Evolutionary conservation across 2,888 invertebrate genomes (phyloP).

Genomic region (Brenthis ino): DNA sequence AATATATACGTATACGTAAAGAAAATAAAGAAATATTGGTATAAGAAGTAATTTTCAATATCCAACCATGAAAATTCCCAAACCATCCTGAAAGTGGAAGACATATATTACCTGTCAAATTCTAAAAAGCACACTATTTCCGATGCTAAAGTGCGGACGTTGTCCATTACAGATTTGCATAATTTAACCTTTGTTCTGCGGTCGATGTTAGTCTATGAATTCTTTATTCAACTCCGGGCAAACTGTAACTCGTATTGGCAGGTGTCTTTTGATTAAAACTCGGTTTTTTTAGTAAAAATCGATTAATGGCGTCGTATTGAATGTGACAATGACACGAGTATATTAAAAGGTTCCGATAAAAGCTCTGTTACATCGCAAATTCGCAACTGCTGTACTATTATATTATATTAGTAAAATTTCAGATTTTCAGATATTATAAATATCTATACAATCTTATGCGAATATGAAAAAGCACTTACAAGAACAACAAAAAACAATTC

Average conservation of each 20-base stretch:
- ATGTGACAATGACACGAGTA: constrained; percentile 39
- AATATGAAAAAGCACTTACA: constrained; percentile 33
- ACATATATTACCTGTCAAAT: constrained; percentile 34
- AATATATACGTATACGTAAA: too few relatives aligned
- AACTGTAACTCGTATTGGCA: constrained; percentile 69
- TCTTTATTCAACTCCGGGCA: constrained; percentile 64
- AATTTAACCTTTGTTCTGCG: constrained; percentile 71
- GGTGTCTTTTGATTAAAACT: constrained; percentile 69
- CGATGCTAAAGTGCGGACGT: constrained; percentile 54
- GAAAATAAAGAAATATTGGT: not conserved
- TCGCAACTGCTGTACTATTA: not conserved
- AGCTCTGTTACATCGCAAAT: constrained; percentile 6
- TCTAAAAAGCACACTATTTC: constrained; percentile 60
- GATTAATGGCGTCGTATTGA: constrained; percentile 39
- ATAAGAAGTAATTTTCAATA: not conserved
- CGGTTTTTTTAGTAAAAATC: constrained; percentile 35
- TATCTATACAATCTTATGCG: constrained; percentile 16
- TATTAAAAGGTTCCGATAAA: constrained; percentile 18
- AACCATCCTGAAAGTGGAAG: constrained; percentile 22
- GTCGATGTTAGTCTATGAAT: constrained; percentile 67
- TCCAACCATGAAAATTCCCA: constrained; percentile 5
- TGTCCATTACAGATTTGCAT: constrained; percentile 78
- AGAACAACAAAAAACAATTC: constrained; percentile 39
- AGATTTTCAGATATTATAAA: constrained; percentile 10
- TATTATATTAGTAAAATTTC: not conserved